A percentile compares a stretch with the other conserved stretches of the same genome.
Conservation (phyloP, 2,797 vertebrate species). For the Melanotaenia nigrans region DNA sequence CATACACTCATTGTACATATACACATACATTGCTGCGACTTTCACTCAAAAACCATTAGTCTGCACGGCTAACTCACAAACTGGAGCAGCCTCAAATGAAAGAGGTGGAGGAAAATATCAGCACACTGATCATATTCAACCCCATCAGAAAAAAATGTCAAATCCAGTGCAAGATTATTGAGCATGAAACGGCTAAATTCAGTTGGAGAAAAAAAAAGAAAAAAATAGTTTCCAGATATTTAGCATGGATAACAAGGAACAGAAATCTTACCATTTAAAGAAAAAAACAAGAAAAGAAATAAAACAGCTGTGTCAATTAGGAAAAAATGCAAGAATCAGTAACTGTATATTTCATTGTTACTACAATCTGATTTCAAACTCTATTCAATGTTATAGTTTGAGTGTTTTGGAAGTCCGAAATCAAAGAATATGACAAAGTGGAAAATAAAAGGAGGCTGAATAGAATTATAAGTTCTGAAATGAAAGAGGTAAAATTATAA, state of each 20-base stretch:
- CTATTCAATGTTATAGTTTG: slow-evolving; percentile 10
- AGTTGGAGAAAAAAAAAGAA: slow-evolving; percentile 4
- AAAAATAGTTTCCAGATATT: slow-evolving; percentile 17
- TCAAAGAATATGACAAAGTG: slow-evolving; percentile 28
- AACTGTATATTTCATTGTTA: slow-evolving; percentile 16
- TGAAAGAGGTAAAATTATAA: slow-evolving; percentile 6
- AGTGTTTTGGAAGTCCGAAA: slow-evolving; percentile 4
- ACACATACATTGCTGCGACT: slow-evolving; percentile 24
- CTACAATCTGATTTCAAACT: slow-evolving; percentile 23
- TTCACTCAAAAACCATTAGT: slow-evolving; percentile 19
- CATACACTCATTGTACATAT: background rate
- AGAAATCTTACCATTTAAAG: slow-evolving; percentile 12
- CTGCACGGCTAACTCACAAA: slow-evolving; percentile 30
- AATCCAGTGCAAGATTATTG: slow-evolving; percentile 21
- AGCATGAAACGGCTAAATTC: slow-evolving; percentile 20
- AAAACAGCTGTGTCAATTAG: slow-evolving; percentile 40
- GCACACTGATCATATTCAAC: slow-evolving; percentile 22
- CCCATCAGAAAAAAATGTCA: slow-evolving; percentile 28
- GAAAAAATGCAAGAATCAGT: slow-evolving; percentile 33
- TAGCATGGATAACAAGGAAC: slow-evolving; percentile 28
- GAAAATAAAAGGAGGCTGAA: slow-evolving; percentile 12
- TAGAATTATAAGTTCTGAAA: slow-evolving; percentile 7
- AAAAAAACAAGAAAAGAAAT: slow-evolving; percentile 34
- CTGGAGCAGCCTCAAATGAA: slow-evolving; percentile 20
- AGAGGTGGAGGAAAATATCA: background rate